Percentiles rank a stretch among this genome's conserved stretches.
phyloP scores from a whole-genome alignment of 2,113 vertebrate genomes.

The Eublepharis macularius region DNA sequence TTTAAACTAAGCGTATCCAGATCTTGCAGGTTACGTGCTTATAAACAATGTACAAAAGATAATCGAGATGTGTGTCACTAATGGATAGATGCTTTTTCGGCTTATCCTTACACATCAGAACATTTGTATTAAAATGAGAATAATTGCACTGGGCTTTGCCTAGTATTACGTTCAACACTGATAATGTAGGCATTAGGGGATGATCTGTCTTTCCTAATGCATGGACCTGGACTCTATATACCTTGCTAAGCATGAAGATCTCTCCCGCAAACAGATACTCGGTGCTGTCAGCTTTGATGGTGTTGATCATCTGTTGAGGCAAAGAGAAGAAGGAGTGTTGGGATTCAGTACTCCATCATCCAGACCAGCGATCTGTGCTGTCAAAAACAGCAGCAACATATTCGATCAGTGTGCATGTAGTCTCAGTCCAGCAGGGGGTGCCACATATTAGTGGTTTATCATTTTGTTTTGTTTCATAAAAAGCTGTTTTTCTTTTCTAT shows the following conservation, averaged over 20 bases:
- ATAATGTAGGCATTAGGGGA: background rate
- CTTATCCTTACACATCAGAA: background rate
- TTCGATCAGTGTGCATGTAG: background rate
- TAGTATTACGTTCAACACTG: background rate
- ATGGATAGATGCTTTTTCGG: slow-evolving; percentile 5
- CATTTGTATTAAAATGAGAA: background rate
- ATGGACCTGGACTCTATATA: background rate
- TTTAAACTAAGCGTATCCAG: slow-evolving; percentile 54
- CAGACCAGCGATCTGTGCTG: background rate
- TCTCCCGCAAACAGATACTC: background rate
- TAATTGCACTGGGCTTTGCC: background rate
- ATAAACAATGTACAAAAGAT: slow-evolving; percentile 19
- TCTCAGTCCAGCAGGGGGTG: background rate
- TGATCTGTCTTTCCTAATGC: background rate
- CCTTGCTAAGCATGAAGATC: background rate
- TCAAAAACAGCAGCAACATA: background rate
- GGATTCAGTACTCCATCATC: background rate
- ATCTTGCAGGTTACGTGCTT: slow-evolving; percentile 53
- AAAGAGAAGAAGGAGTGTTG: background rate
- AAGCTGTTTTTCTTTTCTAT: too few relatives aligned
- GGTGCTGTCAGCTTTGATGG: background rate
- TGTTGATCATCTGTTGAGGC: background rate
- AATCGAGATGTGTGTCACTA: slow-evolving; percentile 27
- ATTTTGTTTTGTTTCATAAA: too few relatives aligned
- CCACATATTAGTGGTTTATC: background rate